A percentile compares a stretch with the other conserved stretches of the same genome.
phyloP scores from a whole-genome alignment of 2,797 vertebrate species.

The Sparus aurata region DNA sequence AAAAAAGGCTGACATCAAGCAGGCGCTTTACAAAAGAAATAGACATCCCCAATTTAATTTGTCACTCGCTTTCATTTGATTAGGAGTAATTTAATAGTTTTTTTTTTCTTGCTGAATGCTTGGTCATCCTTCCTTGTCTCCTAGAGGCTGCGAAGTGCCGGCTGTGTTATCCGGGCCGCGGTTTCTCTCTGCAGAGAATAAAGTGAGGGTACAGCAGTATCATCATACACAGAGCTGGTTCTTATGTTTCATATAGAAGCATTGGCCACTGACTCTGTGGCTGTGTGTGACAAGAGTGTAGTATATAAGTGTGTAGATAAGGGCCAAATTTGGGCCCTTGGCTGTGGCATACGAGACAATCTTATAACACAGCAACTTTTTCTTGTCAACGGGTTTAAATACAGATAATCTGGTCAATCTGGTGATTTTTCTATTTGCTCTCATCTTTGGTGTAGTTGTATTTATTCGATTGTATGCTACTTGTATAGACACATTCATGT shows the following conservation, averaged over 20 bases:
- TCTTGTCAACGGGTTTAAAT: neutral
- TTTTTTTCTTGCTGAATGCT: conserved; percentile 49
- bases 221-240: neutral
- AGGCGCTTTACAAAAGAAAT: conserved; percentile 17
- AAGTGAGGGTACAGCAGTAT: conserved; percentile 18
- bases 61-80: conserved; percentile 45
- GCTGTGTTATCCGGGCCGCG: conserved; percentile 6
- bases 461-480: no score
- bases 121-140: conserved; percentile 47
- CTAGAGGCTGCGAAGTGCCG: conserved; percentile 36
- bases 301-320: neutral
- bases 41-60: conserved; percentile 17
- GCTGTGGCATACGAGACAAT: conserved; percentile 59
- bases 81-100: conserved; percentile 57
- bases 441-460: neutral
- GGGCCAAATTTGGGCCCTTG: conserved; percentile 21
- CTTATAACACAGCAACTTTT: neutral
- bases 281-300: conserved; percentile 10
- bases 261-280: conserved; percentile 3
- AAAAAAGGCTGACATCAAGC: conserved; percentile 5
- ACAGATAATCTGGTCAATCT: neutral
- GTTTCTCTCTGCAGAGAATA: conserved; percentile 44
- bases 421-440: neutral
- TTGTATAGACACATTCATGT: neutral
- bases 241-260: conserved; percentile 38